phyloP scores from a whole-genome alignment of 2,888 invertebrate species.

The Lepidochrysops patricia region DNA sequence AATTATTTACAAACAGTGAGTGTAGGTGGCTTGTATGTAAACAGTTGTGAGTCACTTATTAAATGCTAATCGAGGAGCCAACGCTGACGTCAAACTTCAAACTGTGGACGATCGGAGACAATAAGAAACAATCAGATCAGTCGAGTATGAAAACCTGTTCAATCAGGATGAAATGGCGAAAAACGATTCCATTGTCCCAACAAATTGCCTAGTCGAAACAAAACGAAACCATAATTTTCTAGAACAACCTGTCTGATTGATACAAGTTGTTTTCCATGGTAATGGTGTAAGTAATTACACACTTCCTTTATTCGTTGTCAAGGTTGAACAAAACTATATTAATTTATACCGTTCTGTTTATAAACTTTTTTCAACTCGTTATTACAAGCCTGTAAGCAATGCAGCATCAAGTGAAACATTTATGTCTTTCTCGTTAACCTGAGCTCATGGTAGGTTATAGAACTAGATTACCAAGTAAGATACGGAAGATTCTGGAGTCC shows the following conservation, averaged over 20 bases:
- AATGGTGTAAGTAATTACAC: neutral
- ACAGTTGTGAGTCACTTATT: neutral
- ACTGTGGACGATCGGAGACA: conserved; percentile 22
- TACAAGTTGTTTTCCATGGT: neutral
- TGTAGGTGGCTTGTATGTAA: neutral
- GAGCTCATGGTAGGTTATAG: too few relatives aligned
- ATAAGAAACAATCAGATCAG: conserved; percentile 31
- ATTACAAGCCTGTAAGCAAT: neutral
- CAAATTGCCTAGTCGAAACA: neutral
- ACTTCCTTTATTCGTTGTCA: neutral
- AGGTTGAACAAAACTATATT: neutral
- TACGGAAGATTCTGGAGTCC: too few relatives aligned
- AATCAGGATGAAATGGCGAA: neutral
- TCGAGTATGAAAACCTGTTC: conserved; percentile 26
- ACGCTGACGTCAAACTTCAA: conserved; percentile 17
- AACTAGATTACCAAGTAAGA: too few relatives aligned
- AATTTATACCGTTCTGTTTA: neutral
- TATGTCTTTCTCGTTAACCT: too few relatives aligned
- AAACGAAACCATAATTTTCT: neutral
- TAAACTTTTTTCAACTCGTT: neutral
- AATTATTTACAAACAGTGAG: neutral
- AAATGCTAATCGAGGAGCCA: conserved; percentile 17
- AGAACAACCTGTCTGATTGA: neutral
- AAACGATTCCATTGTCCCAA: neutral
- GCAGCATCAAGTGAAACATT: too few relatives aligned